Evolutionary conservation across 2,797 vertebrate species (phyloP).

Genomic region (Thamnophis elegans): DNA sequence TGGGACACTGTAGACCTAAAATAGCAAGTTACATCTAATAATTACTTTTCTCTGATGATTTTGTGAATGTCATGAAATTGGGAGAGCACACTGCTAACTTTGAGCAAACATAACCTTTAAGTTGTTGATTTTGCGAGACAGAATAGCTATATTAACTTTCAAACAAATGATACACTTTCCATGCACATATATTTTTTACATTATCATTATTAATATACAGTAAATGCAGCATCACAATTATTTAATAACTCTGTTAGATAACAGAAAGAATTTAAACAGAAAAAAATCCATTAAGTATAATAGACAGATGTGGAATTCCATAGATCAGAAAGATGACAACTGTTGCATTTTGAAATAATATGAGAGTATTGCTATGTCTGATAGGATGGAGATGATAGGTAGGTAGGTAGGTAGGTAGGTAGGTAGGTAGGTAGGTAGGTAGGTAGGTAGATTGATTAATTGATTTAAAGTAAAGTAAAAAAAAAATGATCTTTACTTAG

Average conservation of each 20-base stretch:
- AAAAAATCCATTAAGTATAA: neutral
- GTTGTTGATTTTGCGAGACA: constrained; percentile 24
- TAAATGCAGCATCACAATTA: constrained; percentile 6
- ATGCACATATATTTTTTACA: constrained; percentile 14
- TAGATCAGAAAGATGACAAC: neutral
- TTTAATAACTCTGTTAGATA: constrained; percentile 17
- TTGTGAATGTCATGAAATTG: constrained; percentile 12
- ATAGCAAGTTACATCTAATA: constrained; percentile 18
- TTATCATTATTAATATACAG: neutral
- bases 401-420: no score
- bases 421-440: no score
- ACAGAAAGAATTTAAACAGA: neutral
- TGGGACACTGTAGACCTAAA: constrained; percentile 8
- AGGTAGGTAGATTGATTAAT: no score
- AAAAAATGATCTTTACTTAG: neutral
- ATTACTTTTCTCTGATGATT: constrained; percentile 28
- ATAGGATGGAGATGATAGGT: neutral
- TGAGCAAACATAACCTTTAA: constrained; percentile 18
- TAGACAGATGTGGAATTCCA: neutral
- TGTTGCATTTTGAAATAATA: neutral
- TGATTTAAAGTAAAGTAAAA: no score
- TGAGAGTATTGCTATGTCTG: neutral
- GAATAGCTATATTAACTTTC: constrained; percentile 13
- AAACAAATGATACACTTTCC: constrained; percentile 18
- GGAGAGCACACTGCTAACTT: neutral